phyloP scores from a whole-genome alignment of 2,113 vertebrate species.

The Cavia porcellus region DNA sequence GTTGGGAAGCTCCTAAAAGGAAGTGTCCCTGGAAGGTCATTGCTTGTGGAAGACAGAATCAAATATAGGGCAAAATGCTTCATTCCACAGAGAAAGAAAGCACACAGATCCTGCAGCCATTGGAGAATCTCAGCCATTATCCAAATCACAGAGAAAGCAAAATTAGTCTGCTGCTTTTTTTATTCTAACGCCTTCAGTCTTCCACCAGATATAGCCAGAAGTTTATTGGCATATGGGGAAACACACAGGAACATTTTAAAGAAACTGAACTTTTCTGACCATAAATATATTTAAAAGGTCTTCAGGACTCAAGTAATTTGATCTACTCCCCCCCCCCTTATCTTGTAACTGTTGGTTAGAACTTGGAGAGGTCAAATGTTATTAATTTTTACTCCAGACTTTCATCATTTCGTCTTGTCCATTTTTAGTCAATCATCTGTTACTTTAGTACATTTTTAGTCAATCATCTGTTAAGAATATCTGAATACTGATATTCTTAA shows the following conservation, averaged over 20 bases:
- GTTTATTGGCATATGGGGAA: neutral
- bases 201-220: neutral
- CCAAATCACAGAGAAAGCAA: neutral
- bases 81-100: neutral
- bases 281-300: neutral
- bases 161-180: neutral
- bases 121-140: neutral
- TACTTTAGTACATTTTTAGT: neutral
- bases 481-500: neutral
- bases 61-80: neutral
- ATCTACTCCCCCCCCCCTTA: neutral
- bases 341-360: neutral
- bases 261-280: neutral
- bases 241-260: neutral
- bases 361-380: neutral
- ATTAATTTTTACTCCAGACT: neutral
- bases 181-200: neutral
- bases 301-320: neutral
- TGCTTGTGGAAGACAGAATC: neutral
- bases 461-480: no score
- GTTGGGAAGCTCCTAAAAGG: neutral
- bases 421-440: neutral
- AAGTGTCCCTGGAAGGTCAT: fast-evolving
- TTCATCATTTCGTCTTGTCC: neutral
- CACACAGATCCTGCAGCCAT: neutral